Base-by-base conservation (phyloP, 2,888 invertebrate genomes). In the Tetragnatha montana region DNA sequence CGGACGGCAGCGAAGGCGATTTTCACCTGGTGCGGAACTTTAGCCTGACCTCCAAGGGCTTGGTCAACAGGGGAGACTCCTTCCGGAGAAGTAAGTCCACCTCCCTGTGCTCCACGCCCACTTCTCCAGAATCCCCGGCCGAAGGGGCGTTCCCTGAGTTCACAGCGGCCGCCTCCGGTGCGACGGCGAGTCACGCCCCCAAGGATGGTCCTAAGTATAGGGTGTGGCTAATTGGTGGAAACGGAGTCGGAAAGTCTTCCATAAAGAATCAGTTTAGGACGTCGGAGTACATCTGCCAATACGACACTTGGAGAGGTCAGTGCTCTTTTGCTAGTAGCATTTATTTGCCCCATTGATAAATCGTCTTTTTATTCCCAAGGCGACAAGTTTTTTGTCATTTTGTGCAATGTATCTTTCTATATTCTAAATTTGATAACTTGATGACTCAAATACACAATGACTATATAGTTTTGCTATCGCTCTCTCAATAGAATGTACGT, bases 1-100 rank as follows among this genome's bases (percentile, higher is more conserved):
- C 91, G 8, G 50, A 81, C 0, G 88, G 88, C 0, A 92, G 92
- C n/a, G 91, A 92, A 0, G 92, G 92, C 14, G 92, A 92, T 47
- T 92, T 92, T 84, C 92, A 92, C 86, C 91, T 92, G 68, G 91
- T 92, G 74, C 87, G 92, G 6, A 92, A 92, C 88, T 97, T 97
- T 94, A 97, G 96, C 93, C 97, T 97, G 93, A 96, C 96, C 80
- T 96, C 96, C 93, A 97, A 97, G 93, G 97, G 97, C 0, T 96
- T 97, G 50, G 96, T 97, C 92, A 97, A 97, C 94, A 97, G 97
- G 92, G 97, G 97, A 0, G 97, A 97, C 94, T 97, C 97, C 88
- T 97, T 97, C 92, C 51, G 91, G 14, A 91, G 86, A 14, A 88
- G 88, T 6, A 81, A 81, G 17, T 91, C 91, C 17, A 60, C 88